Percentiles rank a stretch among this genome's conserved stretches.
Evolutionary conservation across 2,888 invertebrate species (phyloP).

Genomic region (Dysmachus trigonus): DNA sequence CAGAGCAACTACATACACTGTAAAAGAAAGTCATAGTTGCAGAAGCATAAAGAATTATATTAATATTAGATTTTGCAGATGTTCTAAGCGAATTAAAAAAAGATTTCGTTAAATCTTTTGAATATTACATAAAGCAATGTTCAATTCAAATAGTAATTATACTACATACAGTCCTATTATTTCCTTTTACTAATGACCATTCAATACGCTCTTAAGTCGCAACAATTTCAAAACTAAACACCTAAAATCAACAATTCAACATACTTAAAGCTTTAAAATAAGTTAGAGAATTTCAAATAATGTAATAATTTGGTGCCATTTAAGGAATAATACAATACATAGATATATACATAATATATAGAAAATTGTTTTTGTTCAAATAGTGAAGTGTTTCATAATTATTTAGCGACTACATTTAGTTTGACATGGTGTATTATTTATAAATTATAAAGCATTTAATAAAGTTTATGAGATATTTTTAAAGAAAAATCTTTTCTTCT

Average conservation of each 20-base stretch:
- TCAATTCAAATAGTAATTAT: background rate
- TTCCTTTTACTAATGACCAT: background rate
- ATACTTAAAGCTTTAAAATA: background rate
- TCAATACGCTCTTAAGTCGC: background rate
- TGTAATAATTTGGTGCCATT: background rate
- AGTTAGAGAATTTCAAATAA: background rate
- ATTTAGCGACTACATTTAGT: background rate
- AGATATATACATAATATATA: background rate
- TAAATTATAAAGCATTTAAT: background rate
- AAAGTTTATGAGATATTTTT: conserved; percentile 1
- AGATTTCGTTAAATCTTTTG: background rate
- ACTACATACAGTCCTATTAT: background rate
- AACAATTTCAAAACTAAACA: background rate
- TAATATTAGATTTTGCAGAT: background rate
- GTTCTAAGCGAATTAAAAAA: background rate
- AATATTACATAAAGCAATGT: background rate
- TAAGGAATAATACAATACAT: background rate
- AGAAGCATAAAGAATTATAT: background rate
- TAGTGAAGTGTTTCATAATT: background rate
- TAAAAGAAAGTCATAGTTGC: background rate
- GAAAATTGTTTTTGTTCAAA: background rate
- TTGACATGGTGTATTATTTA: conserved; percentile 22
- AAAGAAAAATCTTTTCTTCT: background rate
- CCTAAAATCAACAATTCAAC: background rate
- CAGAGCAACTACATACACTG: background rate